Percentiles rank a stretch among this genome's conserved stretches.
Evolutionary conservation across 2,113 vertebrate species (phyloP).

Genomic region (Madoqua kirkii): DNA sequence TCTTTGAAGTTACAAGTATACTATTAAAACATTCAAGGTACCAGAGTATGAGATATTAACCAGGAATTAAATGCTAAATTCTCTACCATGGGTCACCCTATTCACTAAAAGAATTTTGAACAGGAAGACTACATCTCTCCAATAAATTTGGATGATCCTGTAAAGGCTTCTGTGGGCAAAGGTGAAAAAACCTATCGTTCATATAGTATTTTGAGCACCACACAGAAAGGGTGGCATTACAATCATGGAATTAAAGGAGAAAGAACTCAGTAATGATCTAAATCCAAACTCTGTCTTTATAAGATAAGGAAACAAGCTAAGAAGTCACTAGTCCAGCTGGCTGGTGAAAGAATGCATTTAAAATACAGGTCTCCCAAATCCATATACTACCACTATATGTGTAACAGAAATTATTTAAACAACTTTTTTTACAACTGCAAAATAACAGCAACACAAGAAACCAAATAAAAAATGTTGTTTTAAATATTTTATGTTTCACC

Average conservation of each 20-base stretch:
- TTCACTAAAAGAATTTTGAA: background rate
- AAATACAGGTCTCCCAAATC: background rate
- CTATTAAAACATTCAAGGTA: background rate
- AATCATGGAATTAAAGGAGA: background rate
- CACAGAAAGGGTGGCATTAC: background rate
- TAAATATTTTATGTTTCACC: background rate
- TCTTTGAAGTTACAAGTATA: background rate
- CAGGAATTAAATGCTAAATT: background rate
- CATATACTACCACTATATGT: background rate
- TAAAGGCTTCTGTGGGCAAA: background rate
- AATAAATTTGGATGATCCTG: background rate
- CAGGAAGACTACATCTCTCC: background rate
- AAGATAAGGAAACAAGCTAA: background rate
- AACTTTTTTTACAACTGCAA: background rate
- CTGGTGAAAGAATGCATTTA: background rate
- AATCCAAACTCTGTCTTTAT: background rate
- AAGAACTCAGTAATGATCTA: background rate
- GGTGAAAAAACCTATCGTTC: background rate
- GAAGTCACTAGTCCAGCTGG: background rate
- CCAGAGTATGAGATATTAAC: background rate
- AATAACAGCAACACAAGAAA: background rate
- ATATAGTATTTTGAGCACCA: background rate
- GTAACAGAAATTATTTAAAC: background rate
- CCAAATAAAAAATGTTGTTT: background rate
- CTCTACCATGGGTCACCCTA: background rate